Conservation (phyloP, 2,113 vertebrate species). For the Tapirus terrestris region DNA sequence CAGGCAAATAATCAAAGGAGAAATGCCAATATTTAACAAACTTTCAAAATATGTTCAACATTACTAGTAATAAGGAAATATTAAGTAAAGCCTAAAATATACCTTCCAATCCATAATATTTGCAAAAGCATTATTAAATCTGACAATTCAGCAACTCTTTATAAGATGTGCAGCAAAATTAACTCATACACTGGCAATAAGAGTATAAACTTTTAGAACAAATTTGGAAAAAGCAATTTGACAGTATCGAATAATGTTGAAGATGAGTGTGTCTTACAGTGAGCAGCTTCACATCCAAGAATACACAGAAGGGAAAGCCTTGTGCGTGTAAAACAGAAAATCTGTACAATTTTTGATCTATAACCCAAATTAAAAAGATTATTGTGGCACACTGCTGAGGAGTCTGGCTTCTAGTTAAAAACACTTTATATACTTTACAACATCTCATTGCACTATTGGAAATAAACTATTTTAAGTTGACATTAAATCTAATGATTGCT, state of each 20-base stretch:
- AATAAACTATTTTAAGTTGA: neutral
- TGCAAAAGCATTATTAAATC: neutral
- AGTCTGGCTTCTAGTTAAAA: neutral
- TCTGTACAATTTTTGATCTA: neutral
- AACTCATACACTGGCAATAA: neutral
- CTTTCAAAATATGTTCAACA: neutral
- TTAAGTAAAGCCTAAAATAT: neutral
- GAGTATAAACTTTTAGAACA: neutral
- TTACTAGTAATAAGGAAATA: neutral
- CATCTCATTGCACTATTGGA: neutral
- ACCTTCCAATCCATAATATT: neutral
- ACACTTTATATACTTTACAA: neutral
- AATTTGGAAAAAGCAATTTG: neutral
- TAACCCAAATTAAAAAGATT: neutral
- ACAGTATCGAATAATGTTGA: neutral
- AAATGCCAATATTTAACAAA: neutral
- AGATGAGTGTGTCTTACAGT: neutral
- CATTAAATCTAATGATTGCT: neutral
- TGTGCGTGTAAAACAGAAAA: neutral
- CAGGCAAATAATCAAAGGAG: neutral
- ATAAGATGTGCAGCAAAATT: neutral
- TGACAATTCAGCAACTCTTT: neutral
- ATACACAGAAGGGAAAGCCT: neutral
- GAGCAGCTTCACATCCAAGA: neutral
- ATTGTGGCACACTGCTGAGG: neutral